A percentile compares a stretch with the other conserved stretches of the same genome.
These are phyloP conservation scores for Epinephelus fuscoguttatus DNA, from an alignment of 2,113 vertebrate genomes.

Conservation along the genomic window DNA sequence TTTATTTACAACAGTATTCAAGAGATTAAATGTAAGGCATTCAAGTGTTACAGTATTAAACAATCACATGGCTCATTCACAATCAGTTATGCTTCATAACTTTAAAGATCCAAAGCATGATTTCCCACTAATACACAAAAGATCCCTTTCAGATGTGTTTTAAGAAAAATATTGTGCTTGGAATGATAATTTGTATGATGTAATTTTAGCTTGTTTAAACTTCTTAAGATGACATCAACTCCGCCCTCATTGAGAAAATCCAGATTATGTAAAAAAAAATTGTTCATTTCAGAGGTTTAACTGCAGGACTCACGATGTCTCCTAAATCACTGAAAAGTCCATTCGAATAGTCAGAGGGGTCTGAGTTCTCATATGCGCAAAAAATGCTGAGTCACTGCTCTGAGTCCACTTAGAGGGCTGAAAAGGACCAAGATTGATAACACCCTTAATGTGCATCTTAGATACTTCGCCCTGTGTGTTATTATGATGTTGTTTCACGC, in stretches of 20 bases:
- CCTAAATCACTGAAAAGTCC: not conserved
- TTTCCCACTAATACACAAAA: slow-evolving; percentile 11
- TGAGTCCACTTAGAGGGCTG: too few relatives aligned
- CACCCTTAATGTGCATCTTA: too few relatives aligned
- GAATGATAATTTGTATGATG: not conserved
- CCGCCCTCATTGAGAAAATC: not conserved
- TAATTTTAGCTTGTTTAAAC: not conserved
- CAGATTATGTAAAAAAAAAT: slow-evolving; percentile 4
- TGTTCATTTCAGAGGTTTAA: not conserved
- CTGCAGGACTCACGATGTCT: not conserved
- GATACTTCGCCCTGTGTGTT: too few relatives aligned
- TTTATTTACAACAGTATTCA: slow-evolving; percentile 45
- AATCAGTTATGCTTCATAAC: not conserved
- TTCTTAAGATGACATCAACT: not conserved
- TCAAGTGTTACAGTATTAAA: slow-evolving; percentile 10
- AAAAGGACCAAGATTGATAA: too few relatives aligned
- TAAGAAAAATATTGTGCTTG: not conserved
- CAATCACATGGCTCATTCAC: slow-evolving; percentile 2
- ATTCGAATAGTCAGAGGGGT: not conserved
- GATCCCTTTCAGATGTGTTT: not conserved
- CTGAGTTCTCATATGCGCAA: too few relatives aligned
- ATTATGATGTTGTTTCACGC: too few relatives aligned
- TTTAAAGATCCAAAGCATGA: slow-evolving; percentile 4
- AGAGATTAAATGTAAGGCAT: not conserved
- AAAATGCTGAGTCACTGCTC: too few relatives aligned